Evolutionary conservation across 1,140 invertebrate species (phyloP), one percentile per base, ranked within the genome.

Genomic region (Drosophila virilis): DNA sequence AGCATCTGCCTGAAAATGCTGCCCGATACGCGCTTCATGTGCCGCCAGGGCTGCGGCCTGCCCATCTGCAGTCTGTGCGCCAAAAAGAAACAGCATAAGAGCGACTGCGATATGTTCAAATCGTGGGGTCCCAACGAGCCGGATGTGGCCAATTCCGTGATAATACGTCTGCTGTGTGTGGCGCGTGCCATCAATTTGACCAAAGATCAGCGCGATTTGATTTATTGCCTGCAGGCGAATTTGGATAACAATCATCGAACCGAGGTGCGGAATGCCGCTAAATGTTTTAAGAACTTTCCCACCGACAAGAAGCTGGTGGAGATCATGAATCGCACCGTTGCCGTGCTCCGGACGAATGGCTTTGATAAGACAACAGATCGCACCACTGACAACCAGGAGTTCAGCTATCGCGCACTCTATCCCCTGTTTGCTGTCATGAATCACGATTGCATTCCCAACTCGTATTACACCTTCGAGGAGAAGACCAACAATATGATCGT

Each of bases 361-460:
- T 96, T 96, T 74, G 96, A 97, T 93, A 95, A 95, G 74, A 88
- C 88, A 33, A 74, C 72, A 6, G 92, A 93, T 54, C 92, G 92
- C 51, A 93, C 93, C 9, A 91, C 88, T 51, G 93, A 93, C 64
- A 92, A 93, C 74, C 92, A 94, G 77, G 80, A 92, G 59, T 93
- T 94, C 68, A 94, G 93, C 81, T 92, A 95, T 64, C 93, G 95
- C 77, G 96, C 95, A 8, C 91, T 97, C 28, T 97, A 96, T 92
- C 96, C 96, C 8, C 91, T 96, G 8, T 94, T 95, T 1, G 94
- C 94, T 32, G 92, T 97, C 35, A 94, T 96, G 91, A 96, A 97
- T 92, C 96, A 97, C 85, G 94, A 93, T 48, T 97, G 97, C 88
- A 92, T 94, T 35, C 95, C 96, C 12, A 97, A 97, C 82, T 96